A percentile compares a stretch with the other conserved stretches of the same genome.
These are phyloP conservation scores for Myotis yumanensis DNA, from an alignment of 2,113 vertebrate genomes.

Conservation along the genomic window DNA sequence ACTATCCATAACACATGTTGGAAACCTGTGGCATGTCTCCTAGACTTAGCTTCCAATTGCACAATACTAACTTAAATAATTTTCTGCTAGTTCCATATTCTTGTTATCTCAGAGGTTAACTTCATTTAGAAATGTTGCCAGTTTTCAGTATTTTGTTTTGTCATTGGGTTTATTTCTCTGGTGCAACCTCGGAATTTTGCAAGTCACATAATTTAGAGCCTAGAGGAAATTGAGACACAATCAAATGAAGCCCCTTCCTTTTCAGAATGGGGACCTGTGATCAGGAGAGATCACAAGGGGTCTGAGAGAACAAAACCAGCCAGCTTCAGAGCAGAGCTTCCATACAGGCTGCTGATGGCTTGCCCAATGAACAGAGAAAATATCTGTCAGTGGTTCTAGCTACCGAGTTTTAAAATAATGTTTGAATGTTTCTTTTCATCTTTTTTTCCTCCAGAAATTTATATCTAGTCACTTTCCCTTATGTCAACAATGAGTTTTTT, in stretches of 20 bases:
- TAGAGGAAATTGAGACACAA: not conserved
- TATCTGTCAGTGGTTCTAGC: not conserved
- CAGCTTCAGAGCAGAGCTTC: not conserved
- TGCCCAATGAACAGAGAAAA: not conserved
- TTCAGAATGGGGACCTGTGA: not conserved
- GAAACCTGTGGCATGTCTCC: not conserved
- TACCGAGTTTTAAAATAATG: not conserved
- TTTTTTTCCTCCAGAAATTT: not conserved
- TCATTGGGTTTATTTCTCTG: not conserved
- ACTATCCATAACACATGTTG: not conserved
- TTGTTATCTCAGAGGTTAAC: not conserved
- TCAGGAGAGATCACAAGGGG: not conserved
- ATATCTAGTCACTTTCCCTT: conserved; percentile 10
- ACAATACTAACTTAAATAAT: not conserved
- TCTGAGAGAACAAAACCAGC: not conserved
- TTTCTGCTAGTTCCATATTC: not conserved
- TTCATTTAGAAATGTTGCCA: conserved; percentile 9
- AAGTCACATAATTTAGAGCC: not conserved
- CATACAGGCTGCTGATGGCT: not conserved
- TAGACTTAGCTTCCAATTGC: not conserved
- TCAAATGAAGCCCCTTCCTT: not conserved
- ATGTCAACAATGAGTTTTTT: not conserved
- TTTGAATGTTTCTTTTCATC: not conserved
- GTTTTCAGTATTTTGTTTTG: not conserved
- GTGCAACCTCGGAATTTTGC: not conserved